Evolutionary conservation across 2,888 invertebrate genomes (phyloP).

Genomic region (Dendrolimus houi): DNA sequence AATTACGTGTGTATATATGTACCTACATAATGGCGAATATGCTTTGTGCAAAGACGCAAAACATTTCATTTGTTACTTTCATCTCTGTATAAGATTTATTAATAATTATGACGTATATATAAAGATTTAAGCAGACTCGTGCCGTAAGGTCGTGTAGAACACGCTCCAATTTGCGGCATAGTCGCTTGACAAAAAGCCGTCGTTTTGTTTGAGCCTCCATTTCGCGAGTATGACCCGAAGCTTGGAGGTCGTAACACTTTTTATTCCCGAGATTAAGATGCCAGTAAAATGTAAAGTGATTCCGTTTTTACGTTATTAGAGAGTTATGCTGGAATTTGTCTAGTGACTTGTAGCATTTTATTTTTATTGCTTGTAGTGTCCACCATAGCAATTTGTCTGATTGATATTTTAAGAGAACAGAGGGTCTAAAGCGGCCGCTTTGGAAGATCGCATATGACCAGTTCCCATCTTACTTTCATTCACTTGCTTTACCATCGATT

Average conservation of each 20-base stretch:
- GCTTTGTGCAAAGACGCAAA: no score
- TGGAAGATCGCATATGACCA: no score
- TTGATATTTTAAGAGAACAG: no score
- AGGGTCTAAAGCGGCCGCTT: no score
- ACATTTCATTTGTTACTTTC: no score
- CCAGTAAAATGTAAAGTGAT: constrained; percentile 52
- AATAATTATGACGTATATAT: no score
- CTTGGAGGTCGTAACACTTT: constrained; percentile 36
- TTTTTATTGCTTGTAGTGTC: not conserved
- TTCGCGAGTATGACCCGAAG: constrained; percentile 24
- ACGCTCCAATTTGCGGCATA: constrained; percentile 44
- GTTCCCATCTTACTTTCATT: no score
- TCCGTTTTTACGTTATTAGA: constrained; percentile 27
- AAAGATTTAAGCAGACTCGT: not conserved
- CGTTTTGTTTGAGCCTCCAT: constrained; percentile 34
- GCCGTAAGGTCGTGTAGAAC: constrained; percentile 12
- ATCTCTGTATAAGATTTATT: no score
- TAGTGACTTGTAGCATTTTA: not conserved
- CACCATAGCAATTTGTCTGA: no score
- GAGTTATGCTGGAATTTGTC: not conserved
- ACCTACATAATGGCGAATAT: no score
- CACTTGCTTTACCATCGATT: no score
- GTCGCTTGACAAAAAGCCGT: constrained; percentile 48
- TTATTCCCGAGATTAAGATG: constrained; percentile 48
- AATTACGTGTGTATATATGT: no score